Evolutionary conservation across 2,797 vertebrate genomes (phyloP).

Genomic region (Syndactyla subalaris): DNA sequence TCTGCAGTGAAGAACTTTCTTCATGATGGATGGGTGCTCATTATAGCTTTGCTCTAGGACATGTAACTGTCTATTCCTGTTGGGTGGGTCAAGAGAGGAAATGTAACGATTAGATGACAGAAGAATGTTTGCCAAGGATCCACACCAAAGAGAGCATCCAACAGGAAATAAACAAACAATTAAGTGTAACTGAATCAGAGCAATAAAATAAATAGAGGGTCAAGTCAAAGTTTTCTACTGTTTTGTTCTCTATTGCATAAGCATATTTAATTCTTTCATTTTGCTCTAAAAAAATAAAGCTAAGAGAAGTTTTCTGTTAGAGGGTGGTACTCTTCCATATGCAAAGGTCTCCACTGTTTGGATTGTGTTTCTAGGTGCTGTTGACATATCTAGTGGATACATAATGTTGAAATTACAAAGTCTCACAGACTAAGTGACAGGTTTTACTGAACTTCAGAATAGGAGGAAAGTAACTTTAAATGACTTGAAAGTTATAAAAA

Average conservation of each 20-base stretch:
- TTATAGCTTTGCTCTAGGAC: background rate
- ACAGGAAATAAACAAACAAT: background rate
- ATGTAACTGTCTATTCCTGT: background rate
- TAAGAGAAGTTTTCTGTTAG: background rate
- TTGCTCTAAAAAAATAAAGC: background rate
- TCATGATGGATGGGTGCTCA: background rate
- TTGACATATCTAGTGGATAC: conserved; percentile 29
- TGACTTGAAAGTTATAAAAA: conserved; percentile 63
- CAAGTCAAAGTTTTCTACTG: background rate
- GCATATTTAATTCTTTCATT: background rate
- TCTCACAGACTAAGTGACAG: background rate
- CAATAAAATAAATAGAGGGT: background rate
- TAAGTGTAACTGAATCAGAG: background rate
- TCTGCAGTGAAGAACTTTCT: background rate
- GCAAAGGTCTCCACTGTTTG: conserved; percentile 20
- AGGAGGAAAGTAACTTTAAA: conserved; percentile 35
- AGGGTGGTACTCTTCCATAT: background rate
- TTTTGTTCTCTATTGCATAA: background rate
- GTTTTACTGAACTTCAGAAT: conserved; percentile 5
- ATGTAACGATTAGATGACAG: background rate
- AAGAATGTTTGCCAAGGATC: background rate
- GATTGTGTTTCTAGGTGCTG: conserved; percentile 2
- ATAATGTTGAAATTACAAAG: conserved; percentile 3
- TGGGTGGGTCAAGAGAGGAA: background rate
- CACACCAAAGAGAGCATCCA: background rate